Evolutionary conservation across 2,797 vertebrate species (phyloP).

Genomic region (Halcyon leucocephala): DNA sequence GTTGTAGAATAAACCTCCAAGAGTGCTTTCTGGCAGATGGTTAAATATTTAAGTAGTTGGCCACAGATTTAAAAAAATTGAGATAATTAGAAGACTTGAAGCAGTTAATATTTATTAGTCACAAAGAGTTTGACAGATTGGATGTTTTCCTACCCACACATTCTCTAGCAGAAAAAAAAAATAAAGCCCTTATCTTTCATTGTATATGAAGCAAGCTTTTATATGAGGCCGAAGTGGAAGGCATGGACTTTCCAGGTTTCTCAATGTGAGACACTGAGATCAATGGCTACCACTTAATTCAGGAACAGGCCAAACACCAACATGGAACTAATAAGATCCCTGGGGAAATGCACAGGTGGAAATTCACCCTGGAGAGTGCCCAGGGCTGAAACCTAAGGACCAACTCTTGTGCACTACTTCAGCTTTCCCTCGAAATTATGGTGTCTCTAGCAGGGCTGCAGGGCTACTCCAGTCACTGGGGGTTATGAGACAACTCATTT

Average conservation of each 20-base stretch:
- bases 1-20: conserved; percentile 66
- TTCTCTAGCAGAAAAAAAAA: conserved; percentile 55
- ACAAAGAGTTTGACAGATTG: conserved; percentile 77
- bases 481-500: neutral
- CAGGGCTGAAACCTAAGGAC: neutral
- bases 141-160: conserved; percentile 74
- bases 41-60: conserved; percentile 79
- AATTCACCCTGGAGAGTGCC: neutral
- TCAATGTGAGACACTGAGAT: neutral
- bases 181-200: neutral
- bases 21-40: conserved; percentile 78
- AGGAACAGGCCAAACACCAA: neutral
- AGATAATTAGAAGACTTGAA: conserved; percentile 79
- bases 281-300: neutral
- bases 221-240: conserved; percentile 36
- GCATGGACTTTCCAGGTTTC: neutral
- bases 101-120: conserved; percentile 82
- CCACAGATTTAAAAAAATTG: conserved; percentile 63
- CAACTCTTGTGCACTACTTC: neutral
- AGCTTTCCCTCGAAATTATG: neutral
- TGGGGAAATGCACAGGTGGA: neutral
- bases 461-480: neutral
- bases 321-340: neutral
- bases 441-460: neutral
- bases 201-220: conserved; percentile 30